phyloP scores from a whole-genome alignment of 1,140 invertebrate species.

The Hestina assimilis region DNA sequence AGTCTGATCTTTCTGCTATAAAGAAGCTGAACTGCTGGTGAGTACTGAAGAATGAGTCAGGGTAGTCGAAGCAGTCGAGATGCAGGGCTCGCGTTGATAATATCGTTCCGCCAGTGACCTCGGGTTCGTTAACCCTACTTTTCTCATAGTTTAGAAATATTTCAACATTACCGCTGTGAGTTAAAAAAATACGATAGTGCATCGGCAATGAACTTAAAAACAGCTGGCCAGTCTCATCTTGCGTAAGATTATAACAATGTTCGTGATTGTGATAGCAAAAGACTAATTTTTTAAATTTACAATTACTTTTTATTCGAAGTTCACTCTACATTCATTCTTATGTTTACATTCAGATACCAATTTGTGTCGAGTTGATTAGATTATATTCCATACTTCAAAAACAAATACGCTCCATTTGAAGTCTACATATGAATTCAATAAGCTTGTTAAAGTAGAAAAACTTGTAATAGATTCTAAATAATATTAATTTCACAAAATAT shows the following conservation, averaged over 20 bases:
- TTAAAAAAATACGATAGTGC: neutral
- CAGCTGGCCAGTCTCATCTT: neutral
- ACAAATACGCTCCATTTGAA: too few species aligned
- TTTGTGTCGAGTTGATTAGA: too few species aligned
- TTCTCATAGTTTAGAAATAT: conserved; percentile 3
- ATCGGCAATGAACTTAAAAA: conserved; percentile 8
- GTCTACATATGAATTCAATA: too few species aligned
- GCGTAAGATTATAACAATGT: conserved; percentile 1
- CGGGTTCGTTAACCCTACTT: conserved; percentile 38
- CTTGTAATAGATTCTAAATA: too few species aligned
- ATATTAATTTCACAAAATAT: too few species aligned
- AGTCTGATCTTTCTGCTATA: conserved; percentile 89
- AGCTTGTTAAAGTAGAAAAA: too few species aligned
- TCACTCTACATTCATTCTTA: too few species aligned
- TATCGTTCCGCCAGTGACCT: conserved; percentile 35
- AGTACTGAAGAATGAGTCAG: conserved; percentile 65
- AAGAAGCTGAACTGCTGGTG: conserved; percentile 95
- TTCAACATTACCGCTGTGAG: neutral
- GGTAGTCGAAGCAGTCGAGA: conserved; percentile 22
- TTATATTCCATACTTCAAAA: too few species aligned
- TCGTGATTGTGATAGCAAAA: neutral
- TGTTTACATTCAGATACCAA: too few species aligned
- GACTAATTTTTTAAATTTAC: neutral
- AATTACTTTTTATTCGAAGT: too few species aligned
- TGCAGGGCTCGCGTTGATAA: conserved; percentile 18